These are phyloP conservation scores for Hiodon tergisus DNA, from an alignment of 2,113 vertebrate species.

Conservation along the genomic window DNA sequence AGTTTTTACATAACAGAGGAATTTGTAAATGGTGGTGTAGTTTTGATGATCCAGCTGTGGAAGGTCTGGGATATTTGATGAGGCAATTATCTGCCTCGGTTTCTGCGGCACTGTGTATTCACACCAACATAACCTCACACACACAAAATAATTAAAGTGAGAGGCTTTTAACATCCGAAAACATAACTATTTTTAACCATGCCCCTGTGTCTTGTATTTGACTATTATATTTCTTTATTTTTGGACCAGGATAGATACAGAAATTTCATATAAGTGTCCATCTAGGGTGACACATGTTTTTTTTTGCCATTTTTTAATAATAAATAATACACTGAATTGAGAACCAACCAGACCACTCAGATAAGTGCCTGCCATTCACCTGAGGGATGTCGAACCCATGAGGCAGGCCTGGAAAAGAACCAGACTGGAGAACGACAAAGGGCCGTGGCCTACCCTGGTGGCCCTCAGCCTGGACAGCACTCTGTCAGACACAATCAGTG, in stretches of 20 bases:
- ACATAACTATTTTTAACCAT: neutral
- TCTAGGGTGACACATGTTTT: too few species aligned
- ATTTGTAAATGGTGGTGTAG: too few species aligned
- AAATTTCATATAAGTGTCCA: neutral
- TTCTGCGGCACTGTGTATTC: neutral
- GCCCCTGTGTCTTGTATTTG: neutral
- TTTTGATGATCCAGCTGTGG: too few species aligned
- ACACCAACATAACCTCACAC: too few species aligned
- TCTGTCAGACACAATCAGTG: conserved; percentile 7
- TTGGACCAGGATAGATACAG: neutral
- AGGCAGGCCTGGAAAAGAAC: too few species aligned
- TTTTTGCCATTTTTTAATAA: too few species aligned
- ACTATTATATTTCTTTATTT: neutral
- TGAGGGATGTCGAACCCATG: too few species aligned
- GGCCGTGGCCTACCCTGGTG: neutral
- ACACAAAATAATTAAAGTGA: neutral
- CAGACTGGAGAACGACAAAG: neutral
- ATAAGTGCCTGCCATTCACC: too few species aligned
- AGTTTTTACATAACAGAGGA: too few species aligned
- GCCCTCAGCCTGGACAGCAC: neutral
- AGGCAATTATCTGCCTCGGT: neutral
- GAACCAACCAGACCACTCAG: too few species aligned
- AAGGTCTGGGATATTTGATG: neutral
- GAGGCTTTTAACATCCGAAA: neutral
- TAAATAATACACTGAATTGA: too few species aligned